phyloP scores from a whole-genome alignment of 2,797 vertebrate genomes.

The Sternarchorhynchus goeldii region DNA sequence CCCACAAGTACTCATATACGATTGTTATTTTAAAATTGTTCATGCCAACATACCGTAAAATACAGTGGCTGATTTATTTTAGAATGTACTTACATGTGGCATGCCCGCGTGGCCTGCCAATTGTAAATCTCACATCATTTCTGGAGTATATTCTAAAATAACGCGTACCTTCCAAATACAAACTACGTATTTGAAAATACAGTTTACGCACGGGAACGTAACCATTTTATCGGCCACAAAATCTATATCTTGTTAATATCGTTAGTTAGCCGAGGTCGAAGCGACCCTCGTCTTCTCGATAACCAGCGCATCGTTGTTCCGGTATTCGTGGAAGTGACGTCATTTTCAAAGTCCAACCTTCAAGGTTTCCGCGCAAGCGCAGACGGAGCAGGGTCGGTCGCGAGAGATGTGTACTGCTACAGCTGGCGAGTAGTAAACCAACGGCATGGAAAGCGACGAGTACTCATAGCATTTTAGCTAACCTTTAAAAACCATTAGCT shows the following conservation, averaged over 20 bases:
- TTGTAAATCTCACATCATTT: background rate
- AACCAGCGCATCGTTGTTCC: background rate
- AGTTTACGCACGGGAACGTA: no score
- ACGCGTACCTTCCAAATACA: background rate
- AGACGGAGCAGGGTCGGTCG: background rate
- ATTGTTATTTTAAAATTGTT: no score
- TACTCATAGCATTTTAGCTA: background rate
- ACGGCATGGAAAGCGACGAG: constrained; percentile 22
- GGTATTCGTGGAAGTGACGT: background rate
- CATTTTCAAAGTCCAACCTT: background rate
- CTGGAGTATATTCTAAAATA: background rate
- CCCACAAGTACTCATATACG: no score
- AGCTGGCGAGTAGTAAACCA: constrained; percentile 25
- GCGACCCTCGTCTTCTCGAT: no score
- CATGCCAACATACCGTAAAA: no score
- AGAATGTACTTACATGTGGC: no score
- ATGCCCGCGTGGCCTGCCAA: background rate
- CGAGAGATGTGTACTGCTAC: background rate
- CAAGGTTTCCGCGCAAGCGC: background rate
- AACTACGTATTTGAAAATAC: no score
- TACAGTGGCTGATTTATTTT: no score
- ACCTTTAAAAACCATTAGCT: background rate
- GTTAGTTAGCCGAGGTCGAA: no score
- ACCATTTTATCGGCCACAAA: background rate
- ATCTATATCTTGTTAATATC: no score